Evolutionary conservation across 2,888 invertebrate genomes (phyloP).

Genomic region (Thera britannica): DNA sequence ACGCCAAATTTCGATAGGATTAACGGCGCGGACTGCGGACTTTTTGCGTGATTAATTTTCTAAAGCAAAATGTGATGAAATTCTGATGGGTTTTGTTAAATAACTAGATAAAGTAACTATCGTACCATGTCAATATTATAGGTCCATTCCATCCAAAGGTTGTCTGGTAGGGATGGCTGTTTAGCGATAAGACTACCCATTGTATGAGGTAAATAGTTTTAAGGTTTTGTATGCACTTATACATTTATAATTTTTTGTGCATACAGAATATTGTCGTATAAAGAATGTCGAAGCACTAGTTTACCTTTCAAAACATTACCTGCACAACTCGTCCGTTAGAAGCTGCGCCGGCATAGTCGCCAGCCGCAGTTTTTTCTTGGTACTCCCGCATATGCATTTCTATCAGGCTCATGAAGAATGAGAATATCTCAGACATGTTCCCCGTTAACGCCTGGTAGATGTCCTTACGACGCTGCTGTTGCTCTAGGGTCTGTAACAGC

Average conservation of each 20-base stretch:
- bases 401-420: constrained; percentile 92
- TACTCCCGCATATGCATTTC: constrained; percentile 92
- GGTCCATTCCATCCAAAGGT: too few relatives aligned
- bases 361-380: constrained; percentile 86
- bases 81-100: not conserved
- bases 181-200: too few relatives aligned
- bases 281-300: not conserved
- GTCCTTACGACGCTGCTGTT: constrained; percentile 94
- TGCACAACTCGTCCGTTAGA: constrained; percentile 92
- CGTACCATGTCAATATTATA: too few relatives aligned
- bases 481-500: constrained; percentile 88
- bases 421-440: constrained; percentile 95
- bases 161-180: too few relatives aligned
- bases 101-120: too few relatives aligned
- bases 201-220: too few relatives aligned
- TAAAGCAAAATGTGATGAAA: not conserved
- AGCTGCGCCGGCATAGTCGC: constrained; percentile 86
- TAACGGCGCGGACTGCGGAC: too few relatives aligned
- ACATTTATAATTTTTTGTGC: not conserved
- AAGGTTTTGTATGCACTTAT: too few relatives aligned
- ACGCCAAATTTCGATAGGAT: too few relatives aligned
- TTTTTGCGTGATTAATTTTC: too few relatives aligned
- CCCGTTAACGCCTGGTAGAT: constrained; percentile 95
- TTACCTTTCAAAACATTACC: constrained; percentile 56
- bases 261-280: too few relatives aligned